Percentiles rank a stretch among this genome's conserved stretches.
Conservation (phyloP, 1,140 invertebrate species). For the Tyrophagus putrescentiae region DNA sequence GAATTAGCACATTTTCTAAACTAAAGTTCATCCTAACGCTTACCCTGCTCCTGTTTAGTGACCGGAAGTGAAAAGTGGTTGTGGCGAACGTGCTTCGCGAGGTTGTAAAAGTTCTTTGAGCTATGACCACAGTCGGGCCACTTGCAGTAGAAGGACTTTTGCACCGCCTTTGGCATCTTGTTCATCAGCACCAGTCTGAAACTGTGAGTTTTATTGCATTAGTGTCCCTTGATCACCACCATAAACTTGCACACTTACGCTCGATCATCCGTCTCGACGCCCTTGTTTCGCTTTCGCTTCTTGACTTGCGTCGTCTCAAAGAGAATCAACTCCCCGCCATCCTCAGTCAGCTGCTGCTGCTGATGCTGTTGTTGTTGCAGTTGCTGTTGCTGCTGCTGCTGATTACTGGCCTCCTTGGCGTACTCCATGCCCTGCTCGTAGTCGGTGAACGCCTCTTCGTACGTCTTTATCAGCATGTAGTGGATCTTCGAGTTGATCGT, state of each 20-base stretch:
- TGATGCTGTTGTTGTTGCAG: neutral
- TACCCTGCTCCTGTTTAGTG: neutral
- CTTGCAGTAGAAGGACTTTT: neutral
- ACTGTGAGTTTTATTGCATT: neutral
- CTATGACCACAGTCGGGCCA: constrained; percentile 1
- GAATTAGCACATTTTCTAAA: no score
- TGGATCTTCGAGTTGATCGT: neutral
- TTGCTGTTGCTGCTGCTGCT: neutral
- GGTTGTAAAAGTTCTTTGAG: neutral
- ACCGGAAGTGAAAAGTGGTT: neutral
- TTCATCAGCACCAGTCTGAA: neutral
- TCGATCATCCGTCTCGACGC: neutral
- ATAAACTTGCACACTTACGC: neutral
- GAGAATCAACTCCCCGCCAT: neutral
- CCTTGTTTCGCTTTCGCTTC: neutral
- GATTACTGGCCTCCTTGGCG: neutral
- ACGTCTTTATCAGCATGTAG: neutral
- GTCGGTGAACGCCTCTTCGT: neutral
- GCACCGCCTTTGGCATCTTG: neutral
- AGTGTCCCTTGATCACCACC: neutral
- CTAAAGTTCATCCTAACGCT: neutral
- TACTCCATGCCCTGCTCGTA: neutral
- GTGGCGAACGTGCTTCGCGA: neutral
- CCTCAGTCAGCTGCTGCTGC: neutral
- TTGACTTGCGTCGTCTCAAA: neutral